Base-by-base conservation (phyloP, 2,113 vertebrate genomes). In the Struthidea cinerea region DNA sequence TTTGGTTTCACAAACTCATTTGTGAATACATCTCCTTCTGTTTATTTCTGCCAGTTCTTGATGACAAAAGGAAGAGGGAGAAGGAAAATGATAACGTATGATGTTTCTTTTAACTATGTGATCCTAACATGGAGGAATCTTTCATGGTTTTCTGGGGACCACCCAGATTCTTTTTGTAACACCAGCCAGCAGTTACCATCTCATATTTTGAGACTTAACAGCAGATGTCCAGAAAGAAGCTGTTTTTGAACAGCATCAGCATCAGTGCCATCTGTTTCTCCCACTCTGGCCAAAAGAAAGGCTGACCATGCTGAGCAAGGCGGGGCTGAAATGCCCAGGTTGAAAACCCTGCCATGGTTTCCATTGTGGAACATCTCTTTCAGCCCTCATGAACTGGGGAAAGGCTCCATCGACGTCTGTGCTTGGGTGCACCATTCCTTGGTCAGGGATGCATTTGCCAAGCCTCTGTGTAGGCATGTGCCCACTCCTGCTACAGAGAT, bases 31-130 rank as follows among this genome's bases (percentile, higher is more conserved):
- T 77, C 30, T 79, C n/a, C 32, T 68, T 91, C 53, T 77, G 32
- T 39, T 94, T 94, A 85, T 85, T 93, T 92, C 52, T 87, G 60
- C 35, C 19, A 64, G 10, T 76, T 93, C 19, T 92, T 79, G 55
- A 71, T 93, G 68, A 87, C 77, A 86, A 94, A 94, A 89, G 61
- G 61, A 91, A 93, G 90, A 85, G 6, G 20, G 67, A 63, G 22
- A 87, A 82, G 39, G 86, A 80, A 94, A 78, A 47, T 52, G 33
- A 57, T 56, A 67, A 47, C 0, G 3, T 93, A 74, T 50, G 39
- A 50, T 55, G 41, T 86, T 94, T 86, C 63, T 92, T 90, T 71
- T 75, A 87, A 75, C 11, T 75, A 16, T 42, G 39, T 78, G 76
- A 70, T 89, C 19, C 27, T 77, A 59, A 77, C 0, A 0, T 23